Evolutionary conservation across 2,113 vertebrate species (phyloP), one percentile per base, ranked within the genome.

Genomic region (Edolisoma coerulescens): DNA sequence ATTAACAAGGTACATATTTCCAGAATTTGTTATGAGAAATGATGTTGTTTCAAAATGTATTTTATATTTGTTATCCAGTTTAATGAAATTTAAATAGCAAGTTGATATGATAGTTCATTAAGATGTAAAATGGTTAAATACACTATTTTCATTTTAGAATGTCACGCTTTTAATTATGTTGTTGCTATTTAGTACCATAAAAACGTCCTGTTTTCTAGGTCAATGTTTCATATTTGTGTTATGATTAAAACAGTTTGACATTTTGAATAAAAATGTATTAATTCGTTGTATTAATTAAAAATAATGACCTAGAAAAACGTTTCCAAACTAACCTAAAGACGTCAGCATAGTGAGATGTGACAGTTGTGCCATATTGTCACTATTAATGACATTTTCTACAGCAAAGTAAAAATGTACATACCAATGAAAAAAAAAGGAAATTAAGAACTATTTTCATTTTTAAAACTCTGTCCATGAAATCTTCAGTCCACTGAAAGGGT

Each of bases 251-350:
- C 56, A 84, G 56, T 89, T 89, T 92, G 94, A 93, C 95, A 95
- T 97, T 97, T 96, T 84, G 84, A 92, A 89, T 89, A 92, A 90
- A 95, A 96, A 95, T 92, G 56, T 77, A 94, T 12, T 92, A 90
- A 95, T 93, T 96, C 39, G 0, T 93, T 95, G 80, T 90, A 92
- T 95, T 95, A 96, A 97, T 97, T 97, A 96, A 96, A 95, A 95
- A 96, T 93, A 96, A 95, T 93, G 80, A 95, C 93, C 87, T 82
- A 89, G 91, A 89, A 94, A 95, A 95, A 60, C 42, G 24, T 79
- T 94, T 87, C 56, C 41, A 82, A 94, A 73, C 73, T 82, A 92
- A 89, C 84, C 42, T 64, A 87, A 91, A 94, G 93, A 84, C 18
- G 7, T 92, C 77, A 84, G 70, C 1, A 0, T 50, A 53, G 45